phyloP scores from a whole-genome alignment of 2,888 invertebrate genomes.

The Orthosia gracilis region DNA sequence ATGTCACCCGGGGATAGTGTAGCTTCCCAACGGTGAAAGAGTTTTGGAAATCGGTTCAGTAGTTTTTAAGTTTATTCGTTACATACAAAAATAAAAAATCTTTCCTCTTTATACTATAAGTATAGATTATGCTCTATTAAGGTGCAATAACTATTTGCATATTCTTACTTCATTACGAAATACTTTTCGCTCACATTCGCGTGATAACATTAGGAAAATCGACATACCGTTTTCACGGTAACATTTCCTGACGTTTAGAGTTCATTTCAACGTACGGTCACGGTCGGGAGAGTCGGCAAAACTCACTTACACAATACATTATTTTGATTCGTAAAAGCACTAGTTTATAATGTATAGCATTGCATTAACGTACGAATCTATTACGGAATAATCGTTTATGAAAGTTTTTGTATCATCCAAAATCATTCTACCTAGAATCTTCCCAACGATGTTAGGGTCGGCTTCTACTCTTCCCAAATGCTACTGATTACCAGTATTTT shows the following conservation, averaged over 20 bases:
- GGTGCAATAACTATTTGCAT: slow-evolving; percentile 19
- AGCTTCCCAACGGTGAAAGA: too few species aligned
- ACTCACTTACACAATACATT: slow-evolving; percentile 32
- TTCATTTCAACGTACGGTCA: slow-evolving; percentile 21
- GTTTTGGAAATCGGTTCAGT: too few species aligned
- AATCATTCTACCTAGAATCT: too few species aligned
- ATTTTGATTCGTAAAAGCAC: slow-evolving; percentile 22
- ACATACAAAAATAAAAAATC: too few species aligned
- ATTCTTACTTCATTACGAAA: slow-evolving; percentile 19
- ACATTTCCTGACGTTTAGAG: slow-evolving; percentile 52
- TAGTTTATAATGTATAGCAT: slow-evolving; percentile 11
- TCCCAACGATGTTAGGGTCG: too few species aligned
- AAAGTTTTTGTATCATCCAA: too few species aligned
- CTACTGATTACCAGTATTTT: too few species aligned
- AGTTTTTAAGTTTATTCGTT: too few species aligned
- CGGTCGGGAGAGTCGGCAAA: slow-evolving; percentile 29
- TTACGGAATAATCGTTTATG: slow-evolving; percentile 22
- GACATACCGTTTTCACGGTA: slow-evolving; percentile 15
- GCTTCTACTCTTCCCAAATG: too few species aligned
- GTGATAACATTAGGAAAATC: slow-evolving; percentile 40
- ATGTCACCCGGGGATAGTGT: too few species aligned
- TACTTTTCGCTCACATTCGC: slow-evolving; percentile 16
- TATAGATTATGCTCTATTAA: not conserved
- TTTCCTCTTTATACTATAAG: too few species aligned
- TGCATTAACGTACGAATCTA: slow-evolving; percentile 3